A percentile compares a stretch with the other conserved stretches of the same genome.
phyloP scores from a whole-genome alignment of 2,888 invertebrate genomes.

The Acrobasis consociella region DNA sequence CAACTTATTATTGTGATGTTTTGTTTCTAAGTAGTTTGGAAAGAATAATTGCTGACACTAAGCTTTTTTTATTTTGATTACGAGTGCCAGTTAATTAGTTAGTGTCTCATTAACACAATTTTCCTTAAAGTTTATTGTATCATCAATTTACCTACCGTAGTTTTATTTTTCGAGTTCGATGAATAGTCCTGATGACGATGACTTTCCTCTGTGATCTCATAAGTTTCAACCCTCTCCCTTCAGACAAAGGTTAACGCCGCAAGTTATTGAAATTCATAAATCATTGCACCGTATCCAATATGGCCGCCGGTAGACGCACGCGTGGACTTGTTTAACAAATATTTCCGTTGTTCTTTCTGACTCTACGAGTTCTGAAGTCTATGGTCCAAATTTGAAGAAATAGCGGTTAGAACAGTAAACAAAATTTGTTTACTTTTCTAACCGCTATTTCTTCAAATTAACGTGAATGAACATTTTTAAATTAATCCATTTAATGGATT shows the following conservation, averaged over 20 bases:
- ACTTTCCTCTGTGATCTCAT: slow-evolving; percentile 6
- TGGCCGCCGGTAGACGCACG: slow-evolving; percentile 33
- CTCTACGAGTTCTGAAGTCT: slow-evolving; percentile 29
- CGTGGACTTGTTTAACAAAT: slow-evolving; percentile 52
- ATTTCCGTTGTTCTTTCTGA: slow-evolving; percentile 50
- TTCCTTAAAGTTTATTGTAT: too few relatives aligned
- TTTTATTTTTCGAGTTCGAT: too few relatives aligned
- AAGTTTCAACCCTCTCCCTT: slow-evolving; percentile 18
- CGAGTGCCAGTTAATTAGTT: too few relatives aligned
- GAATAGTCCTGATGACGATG: slow-evolving; percentile 4
- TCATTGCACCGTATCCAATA: slow-evolving; percentile 40
- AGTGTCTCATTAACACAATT: too few relatives aligned
- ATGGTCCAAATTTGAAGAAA: slow-evolving; percentile 34
- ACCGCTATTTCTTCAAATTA: too few relatives aligned
- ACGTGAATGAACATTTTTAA: not conserved
- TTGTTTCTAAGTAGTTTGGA: too few relatives aligned
- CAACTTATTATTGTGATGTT: too few relatives aligned
- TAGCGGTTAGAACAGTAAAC: slow-evolving; percentile 27
- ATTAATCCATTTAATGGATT: not conserved
- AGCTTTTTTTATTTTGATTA: too few relatives aligned
- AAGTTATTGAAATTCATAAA: slow-evolving; percentile 50
- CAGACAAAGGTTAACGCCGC: slow-evolving; percentile 22
- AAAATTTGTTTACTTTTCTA: too few relatives aligned
- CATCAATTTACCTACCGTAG: too few relatives aligned
- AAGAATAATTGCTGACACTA: too few relatives aligned